Evolutionary conservation across 2,888 invertebrate genomes (phyloP), one percentile per base, ranked within the genome.

Genomic region (Branchipolynoe longqiensis): DNA sequence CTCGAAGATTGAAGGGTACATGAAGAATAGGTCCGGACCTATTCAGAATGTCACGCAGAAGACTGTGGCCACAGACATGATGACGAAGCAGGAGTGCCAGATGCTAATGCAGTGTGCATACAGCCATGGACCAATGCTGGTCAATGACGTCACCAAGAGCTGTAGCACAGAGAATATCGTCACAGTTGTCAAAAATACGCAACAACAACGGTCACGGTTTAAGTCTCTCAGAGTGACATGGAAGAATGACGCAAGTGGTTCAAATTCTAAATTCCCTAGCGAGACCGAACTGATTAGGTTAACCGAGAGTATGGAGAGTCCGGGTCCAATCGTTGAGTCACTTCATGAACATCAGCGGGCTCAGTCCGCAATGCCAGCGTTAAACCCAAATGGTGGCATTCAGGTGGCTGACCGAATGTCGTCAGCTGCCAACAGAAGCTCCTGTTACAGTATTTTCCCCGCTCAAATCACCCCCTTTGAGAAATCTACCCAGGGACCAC

Each of bases 121-220:
- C 40, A 31, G 84, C 12, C 54, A 58, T n/a, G 84, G 84, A 18
- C 25, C 48, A 33, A 78, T 3, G 1, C n/a, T 84, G 8, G 54
- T 78, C 25, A 38, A 40, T 8, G 36, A 54, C 33, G n/a, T n/a
- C n/a, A 54, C 38, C 22, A 84, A 84, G 56, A 84, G 84, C 58
- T 54, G 38, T 25, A 84, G 84, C 31, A 84, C 84, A 41, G 84
- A 59, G 48, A 84, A 84, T 54, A 78, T 78, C 33, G 58, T 82
- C 18, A 58, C 2, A 18, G 58, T 82, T 4, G 14, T 36, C 22
- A 56, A 41, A 40, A 41, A 41, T 0, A 0, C 48, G 3, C 48
- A 6, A 0, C 0, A 1, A 22, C 4, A 12, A 18, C 48, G 8
- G n/a, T 25, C 62, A 62, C 8, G n/a, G 62, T 8, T 4, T 33